Base-by-base conservation (phyloP, 1,140 invertebrate species). In the Heliconius himera region DNA sequence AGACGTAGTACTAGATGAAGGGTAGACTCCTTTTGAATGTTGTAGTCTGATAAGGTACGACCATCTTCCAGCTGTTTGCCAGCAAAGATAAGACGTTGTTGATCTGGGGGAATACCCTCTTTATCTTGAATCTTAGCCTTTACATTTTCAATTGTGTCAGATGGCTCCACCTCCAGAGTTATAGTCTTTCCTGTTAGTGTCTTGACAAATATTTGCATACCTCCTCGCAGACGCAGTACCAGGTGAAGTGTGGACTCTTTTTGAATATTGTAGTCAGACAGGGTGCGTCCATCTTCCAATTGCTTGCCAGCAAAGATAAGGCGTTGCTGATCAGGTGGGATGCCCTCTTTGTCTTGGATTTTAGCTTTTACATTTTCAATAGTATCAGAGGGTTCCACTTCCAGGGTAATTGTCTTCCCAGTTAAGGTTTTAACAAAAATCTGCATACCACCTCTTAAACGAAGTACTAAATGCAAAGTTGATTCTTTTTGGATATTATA, bases 211-310 rank as follows among this genome's bases (percentile, higher is more conserved):
- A 91, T 91, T 93, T 95, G 88, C 97, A 60, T 60, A 60, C 56
- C 56, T 9, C 56, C 56, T 22, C 56, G 1, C 0, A 60, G 1
- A 60, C 56, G 95, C 0, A 98, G 91, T 2, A 98, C 97, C 54
- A 99, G 90, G 86, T 98, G 97, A 11, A 98, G 95, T 0, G 56
- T 60, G 0, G 56, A 60, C 1, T 60, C 56, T 13, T 60, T 60
- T 26, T 60, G 56, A 1, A 60, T 60, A 9, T 60, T 60, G 56
- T 66, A 66, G 22, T 66, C 56, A 26, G 56, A 66, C 0, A 66
- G 22, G 3, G 56, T 66, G 1, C 56, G 56, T 1, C 56, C 56
- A 66, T 66, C 56, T 66, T 66, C 56, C 1, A 66, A 26, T 16
- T 66, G 56, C 22, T 66, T 66, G 3, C 56, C 56, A 0, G 56